Base-by-base conservation (phyloP, 2,113 vertebrate species). In the Polypterus senegalus region DNA sequence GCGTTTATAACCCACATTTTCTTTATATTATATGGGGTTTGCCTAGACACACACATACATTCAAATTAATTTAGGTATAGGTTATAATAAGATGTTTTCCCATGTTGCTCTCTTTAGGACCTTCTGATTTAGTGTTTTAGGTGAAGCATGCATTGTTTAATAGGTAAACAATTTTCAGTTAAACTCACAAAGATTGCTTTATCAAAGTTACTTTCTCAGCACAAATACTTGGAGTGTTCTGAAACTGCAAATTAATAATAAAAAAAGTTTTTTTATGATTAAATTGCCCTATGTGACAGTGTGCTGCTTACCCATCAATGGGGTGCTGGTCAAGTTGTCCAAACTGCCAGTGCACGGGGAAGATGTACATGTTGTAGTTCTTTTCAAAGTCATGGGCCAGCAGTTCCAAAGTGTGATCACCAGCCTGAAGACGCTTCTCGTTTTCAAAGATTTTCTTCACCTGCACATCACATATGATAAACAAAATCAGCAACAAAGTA, bases 301-400 rank as follows among this genome's bases (percentile, higher is more conserved):
- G n/a, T n/a, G n/a, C n/a, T 49, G 65, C 89, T 52, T 83, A 98
- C 96, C 93, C 91, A 1, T 98, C 96, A 0, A 81, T 69, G 59
- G 96, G 96, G 73, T 97, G 94, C 82, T 94, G 92, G 79, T 99
- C 96, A 48, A 99, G 91, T 86, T 97, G 93, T 45, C 92, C 92
- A 0, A 99, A 99, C 79, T 99, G 96, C 96, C 96, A 99, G 82
- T 98, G 96, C 63, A 99, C 96, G 0, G 96, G 96, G 89, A 95
- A 98, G 86, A 98, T 90, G 85, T 96, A 98, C 96, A 99, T 99
- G 77, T 99, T 95, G 88, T 99, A 99, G 83, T 99, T 99, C 89
- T 99, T 99, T 79, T 97, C 84, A 4, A 99, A 99, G 86, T 99
- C 96, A 0, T 88, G 83, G 46, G 89, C 92, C 78, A 99, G 83